phyloP scores from a whole-genome alignment of 1,140 invertebrate genomes.

The Drosophila gunungcola region DNA sequence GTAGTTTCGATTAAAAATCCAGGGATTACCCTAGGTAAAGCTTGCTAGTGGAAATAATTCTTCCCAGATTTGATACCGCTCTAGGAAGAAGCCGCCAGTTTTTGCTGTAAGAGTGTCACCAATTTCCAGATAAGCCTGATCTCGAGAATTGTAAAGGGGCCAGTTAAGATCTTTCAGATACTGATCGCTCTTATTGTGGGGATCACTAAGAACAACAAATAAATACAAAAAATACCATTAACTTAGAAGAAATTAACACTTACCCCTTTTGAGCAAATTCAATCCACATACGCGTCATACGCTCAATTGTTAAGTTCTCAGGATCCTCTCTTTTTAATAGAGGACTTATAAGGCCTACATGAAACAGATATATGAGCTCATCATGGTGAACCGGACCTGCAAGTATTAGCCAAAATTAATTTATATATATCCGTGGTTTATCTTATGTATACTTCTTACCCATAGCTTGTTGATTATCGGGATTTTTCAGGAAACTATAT shows the following conservation, averaged over 20 bases:
- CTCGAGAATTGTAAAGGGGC: conserved; percentile 84
- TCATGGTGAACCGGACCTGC: conserved; percentile 87
- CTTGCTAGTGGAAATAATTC: conserved; percentile 85
- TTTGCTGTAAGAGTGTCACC: conserved; percentile 82
- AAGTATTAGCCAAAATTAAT: not conserved
- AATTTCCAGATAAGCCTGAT: conserved; percentile 86
- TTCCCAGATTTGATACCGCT: conserved; percentile 87
- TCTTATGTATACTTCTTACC: conserved; percentile 57
- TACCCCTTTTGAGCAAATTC: conserved; percentile 86
- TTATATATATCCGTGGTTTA: no score
- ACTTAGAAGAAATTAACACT: not conserved
- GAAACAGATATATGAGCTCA: conserved; percentile 88
- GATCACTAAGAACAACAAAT: conserved; percentile 48
- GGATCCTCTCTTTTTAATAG: conserved; percentile 84
- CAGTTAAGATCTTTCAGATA: conserved; percentile 83
- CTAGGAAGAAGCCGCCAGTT: conserved; percentile 85
- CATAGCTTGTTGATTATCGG: conserved; percentile 78
- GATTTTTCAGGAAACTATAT: conserved; percentile 85
- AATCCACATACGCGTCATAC: conserved; percentile 85
- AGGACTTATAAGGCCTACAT: conserved; percentile 81
- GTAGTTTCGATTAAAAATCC: not conserved
- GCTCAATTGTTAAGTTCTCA: conserved; percentile 85
- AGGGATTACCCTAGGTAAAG: not conserved
- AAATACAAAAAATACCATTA: not conserved
- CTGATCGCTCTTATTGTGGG: conserved; percentile 58